phyloP scores from a whole-genome alignment of 2,797 vertebrate genomes.

The Ambastaia sidthimunki region DNA sequence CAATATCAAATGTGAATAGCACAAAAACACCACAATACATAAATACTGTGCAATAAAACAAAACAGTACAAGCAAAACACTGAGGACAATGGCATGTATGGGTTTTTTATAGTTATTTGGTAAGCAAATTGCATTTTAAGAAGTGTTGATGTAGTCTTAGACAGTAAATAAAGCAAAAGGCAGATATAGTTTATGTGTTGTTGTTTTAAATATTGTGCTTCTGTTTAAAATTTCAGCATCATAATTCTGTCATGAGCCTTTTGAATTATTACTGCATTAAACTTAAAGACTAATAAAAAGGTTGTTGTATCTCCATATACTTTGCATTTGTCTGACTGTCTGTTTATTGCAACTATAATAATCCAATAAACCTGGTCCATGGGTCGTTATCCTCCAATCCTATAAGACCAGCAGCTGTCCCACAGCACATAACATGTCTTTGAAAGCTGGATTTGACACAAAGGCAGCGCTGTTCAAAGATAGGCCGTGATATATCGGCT shows the following conservation, averaged over 20 bases:
- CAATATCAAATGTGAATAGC: background rate
- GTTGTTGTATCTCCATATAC: background rate
- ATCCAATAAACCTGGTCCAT: constrained; percentile 8
- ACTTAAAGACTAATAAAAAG: background rate
- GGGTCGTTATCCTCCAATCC: background rate
- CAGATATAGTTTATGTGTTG: background rate
- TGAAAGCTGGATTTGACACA: constrained; percentile 39
- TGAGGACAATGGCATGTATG: background rate
- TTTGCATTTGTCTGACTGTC: background rate
- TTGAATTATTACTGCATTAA: background rate
- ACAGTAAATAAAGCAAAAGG: background rate
- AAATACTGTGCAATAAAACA: constrained; percentile 12
- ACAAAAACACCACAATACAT: constrained; percentile 8
- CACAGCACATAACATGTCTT: constrained; percentile 17
- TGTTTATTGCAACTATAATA: background rate
- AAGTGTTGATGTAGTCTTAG: background rate
- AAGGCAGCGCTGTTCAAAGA: constrained; percentile 35
- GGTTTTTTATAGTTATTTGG: background rate
- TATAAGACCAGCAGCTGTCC: constrained; percentile 13
- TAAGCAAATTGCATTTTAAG: background rate
- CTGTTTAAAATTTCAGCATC: background rate
- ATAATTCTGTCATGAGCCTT: background rate
- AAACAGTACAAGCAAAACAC: background rate
- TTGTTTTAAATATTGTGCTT: too few species aligned
- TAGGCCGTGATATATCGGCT: constrained; percentile 29